Evolutionary conservation across 2,113 vertebrate species (phyloP), one percentile per base, ranked within the genome.

Genomic region (Epinephelus cyanopodus): DNA sequence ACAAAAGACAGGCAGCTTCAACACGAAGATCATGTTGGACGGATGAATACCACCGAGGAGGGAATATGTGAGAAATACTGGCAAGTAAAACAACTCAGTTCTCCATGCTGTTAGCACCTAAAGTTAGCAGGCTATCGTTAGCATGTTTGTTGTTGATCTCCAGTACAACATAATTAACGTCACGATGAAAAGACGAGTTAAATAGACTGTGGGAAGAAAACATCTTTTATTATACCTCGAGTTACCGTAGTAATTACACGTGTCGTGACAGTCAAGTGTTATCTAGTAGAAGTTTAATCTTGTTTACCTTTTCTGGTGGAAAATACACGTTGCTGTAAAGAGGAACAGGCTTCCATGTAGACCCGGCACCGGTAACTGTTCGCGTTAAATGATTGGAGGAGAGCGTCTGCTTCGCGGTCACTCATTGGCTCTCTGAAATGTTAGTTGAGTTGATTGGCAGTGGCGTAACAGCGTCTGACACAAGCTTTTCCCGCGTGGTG

Each of bases 41-140:
- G 6, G 12, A 2, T 17, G 3, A 48, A 42, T 1, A 47, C 8
- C 17, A 39, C 10, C 5, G 47, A 5, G 37, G n/a, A 45, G 0
- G n/a, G 54, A 54, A 69, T n/a, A 63, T 2, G 14, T 5, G 5
- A 19, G 3, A 53, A 66, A 4, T 23, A 17, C 3, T 33, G n/a
- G 48, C 15, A 10, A 33, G 15, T 17, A 74, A 61, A 73, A 50
- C 56, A 18, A 42, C 17, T 74, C 45, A 3, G 2, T 23, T 14
- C 45, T 17, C 52, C 29, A 56, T 33, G 48, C 13, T 69, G 25
- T 8, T 18, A 21, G 14, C 27, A 19, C 53, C 23, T 45, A 42
- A 39, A 75, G 62, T 74, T 84, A 89, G 82, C 75, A 82, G 45
- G 85, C 83, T 91, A 92, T 71, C 65, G 54, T 87, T 91, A 93